Evolutionary conservation across 2,797 vertebrate genomes (phyloP).

Genomic region (Acipenser oxyrinchus): DNA sequence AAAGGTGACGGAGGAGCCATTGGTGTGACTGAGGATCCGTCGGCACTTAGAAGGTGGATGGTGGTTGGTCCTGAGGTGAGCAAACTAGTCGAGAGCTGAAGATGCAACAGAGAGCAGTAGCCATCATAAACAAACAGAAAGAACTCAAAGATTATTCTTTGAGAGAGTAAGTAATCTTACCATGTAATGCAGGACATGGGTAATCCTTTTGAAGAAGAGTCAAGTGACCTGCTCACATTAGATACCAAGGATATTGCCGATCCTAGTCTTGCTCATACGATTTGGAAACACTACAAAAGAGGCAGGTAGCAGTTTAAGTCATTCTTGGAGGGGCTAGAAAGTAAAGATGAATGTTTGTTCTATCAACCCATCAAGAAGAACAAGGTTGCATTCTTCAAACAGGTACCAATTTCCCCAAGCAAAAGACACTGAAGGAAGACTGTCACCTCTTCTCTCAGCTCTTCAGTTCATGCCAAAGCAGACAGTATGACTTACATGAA

Average conservation of each 20-base stretch:
- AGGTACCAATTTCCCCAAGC: slow-evolving; percentile 1
- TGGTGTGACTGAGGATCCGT: slow-evolving; percentile 16
- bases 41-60: slow-evolving; percentile 18
- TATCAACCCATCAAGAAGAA: slow-evolving; percentile 6
- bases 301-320: background rate
- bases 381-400: slow-evolving; percentile 1
- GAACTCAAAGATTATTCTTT: slow-evolving; percentile 2
- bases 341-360: background rate
- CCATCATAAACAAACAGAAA: slow-evolving; percentile 8
- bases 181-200: background rate
- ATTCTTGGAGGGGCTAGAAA: background rate
- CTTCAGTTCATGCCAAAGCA: slow-evolving; percentile 21
- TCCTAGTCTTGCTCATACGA: background rate
- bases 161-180: background rate
- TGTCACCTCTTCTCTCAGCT: slow-evolving; percentile 17
- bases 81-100: slow-evolving; percentile 1
- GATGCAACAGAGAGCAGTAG: background rate
- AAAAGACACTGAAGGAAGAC: slow-evolving; percentile 10
- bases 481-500: slow-evolving; percentile 15
- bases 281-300: background rate
- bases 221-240: background rate
- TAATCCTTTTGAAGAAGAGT: background rate
- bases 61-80: slow-evolving; percentile 13
- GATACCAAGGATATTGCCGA: slow-evolving; percentile 9
- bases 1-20: slow-evolving; percentile 19